Conservation (phyloP, 2,113 vertebrate species). For the Oophaga pumilio region DNA sequence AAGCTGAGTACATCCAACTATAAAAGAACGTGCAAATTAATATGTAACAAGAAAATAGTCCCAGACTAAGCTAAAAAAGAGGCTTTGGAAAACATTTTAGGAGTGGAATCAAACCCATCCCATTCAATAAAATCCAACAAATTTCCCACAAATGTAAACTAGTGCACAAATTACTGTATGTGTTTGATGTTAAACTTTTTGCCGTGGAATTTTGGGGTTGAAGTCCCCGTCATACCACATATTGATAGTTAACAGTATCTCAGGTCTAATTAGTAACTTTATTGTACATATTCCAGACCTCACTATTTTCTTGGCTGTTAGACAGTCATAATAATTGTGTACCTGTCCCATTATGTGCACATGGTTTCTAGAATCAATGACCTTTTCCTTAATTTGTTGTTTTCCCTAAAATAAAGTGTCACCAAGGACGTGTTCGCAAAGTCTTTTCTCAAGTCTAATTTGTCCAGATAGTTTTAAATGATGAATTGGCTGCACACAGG, state of each 20-base stretch:
- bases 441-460: slow-evolving; percentile 30
- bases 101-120: not conserved
- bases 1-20: not conserved
- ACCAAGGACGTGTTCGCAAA: slow-evolving; percentile 34
- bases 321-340: slow-evolving; percentile 25
- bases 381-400: slow-evolving; percentile 31
- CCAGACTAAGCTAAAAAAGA: not conserved
- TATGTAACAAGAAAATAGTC: not conserved
- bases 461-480: slow-evolving; percentile 45
- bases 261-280: not conserved
- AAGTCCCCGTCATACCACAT: not conserved
- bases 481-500: slow-evolving; percentile 50
- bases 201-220: not conserved
- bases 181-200: no score
- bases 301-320: slow-evolving; percentile 10
- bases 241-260: not conserved
- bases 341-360: slow-evolving; percentile 26
- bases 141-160: not conserved
- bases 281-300: slow-evolving; percentile 22
- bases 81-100: not conserved
- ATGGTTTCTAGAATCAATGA: slow-evolving; percentile 16
- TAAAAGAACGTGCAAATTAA: not conserved
- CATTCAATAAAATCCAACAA: not conserved
- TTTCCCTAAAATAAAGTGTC: slow-evolving; percentile 40
- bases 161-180: no score